phyloP scores from a whole-genome alignment of 2,113 vertebrate species.

The Tragulus kanchil region DNA sequence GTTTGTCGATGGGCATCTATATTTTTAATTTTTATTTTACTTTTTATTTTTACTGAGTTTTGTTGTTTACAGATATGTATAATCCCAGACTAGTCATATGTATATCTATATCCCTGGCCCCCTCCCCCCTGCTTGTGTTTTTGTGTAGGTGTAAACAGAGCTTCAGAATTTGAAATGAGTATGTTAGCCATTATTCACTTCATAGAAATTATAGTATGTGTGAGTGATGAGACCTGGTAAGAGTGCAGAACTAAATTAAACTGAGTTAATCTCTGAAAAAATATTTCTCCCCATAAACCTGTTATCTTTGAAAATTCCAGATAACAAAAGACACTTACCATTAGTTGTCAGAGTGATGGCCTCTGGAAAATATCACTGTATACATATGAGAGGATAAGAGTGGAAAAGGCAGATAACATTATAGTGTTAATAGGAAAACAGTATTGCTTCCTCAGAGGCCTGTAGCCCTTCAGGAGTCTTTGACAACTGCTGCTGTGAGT shows the following conservation, averaged over 20 bases:
- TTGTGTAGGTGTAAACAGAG: slow-evolving; percentile 5
- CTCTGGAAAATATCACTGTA: neutral
- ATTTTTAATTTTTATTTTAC: too few species aligned
- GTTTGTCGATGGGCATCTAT: too few species aligned
- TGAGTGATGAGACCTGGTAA: neutral
- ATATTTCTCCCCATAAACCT: neutral
- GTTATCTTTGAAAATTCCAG: neutral
- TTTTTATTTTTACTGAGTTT: too few species aligned
- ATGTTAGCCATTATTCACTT: neutral
- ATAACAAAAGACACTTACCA: neutral
- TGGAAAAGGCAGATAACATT: neutral
- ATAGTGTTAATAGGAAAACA: neutral
- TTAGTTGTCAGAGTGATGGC: neutral
- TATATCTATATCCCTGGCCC: too few species aligned
- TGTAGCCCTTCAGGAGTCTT: neutral
- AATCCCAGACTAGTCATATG: too few species aligned
- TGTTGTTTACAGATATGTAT: too few species aligned
- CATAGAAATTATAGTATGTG: neutral
- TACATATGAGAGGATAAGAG: neutral
- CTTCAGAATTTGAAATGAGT: neutral
- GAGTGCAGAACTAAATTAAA: neutral
- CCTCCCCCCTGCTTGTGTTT: neutral
- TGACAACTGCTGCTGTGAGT: neutral
- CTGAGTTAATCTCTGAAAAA: neutral
- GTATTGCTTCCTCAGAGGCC: neutral